Evolutionary conservation across 2,113 vertebrate species (phyloP), one percentile per base, ranked within the genome.

Genomic region (Platichthys stellatus): DNA sequence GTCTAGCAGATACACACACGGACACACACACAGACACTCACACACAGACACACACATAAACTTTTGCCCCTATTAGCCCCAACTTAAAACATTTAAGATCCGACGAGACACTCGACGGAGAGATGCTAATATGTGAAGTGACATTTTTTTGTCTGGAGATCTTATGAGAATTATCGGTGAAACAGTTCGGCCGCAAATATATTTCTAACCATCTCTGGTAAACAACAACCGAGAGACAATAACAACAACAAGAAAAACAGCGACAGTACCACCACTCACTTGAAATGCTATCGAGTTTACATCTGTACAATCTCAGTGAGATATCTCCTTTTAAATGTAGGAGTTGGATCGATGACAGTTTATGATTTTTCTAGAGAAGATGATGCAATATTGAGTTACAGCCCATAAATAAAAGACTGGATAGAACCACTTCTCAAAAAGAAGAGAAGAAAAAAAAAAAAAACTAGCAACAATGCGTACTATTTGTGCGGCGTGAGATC

Each of bases 61-160:
- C 62, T 87, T 91, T 92, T 73, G 77, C 78, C 76, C 92, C 88
- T 90, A 93, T 94, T 94, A 94, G 82, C 28, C n/a, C 78, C 69
- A 82, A 90, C 85, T 91, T 90, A 80, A 82, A 92, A 85, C 61
- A 87, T 89, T 88, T 76, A 86, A 84, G 72, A 88, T 87, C 72
- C 3, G 40, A 13, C 24, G 64, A 80, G 87, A 68, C 74, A 84
- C 70, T 43, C 40, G 40, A 43, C 11, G 40, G 12, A 31, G 12
- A 31, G 31, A 31, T 31, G 31, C 31, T 31, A 31, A 31, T 31
- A 31, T 31, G 31, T 7, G 31, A 43, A 43, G 40, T 13, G 40
- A 43, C 80, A 88, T 86, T 72, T 72, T 72, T 84, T 83, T 83
- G 65, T 69, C 64, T 81, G 82, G 91, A 88, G 87, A 76, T 75